These are phyloP conservation scores for Schizopygopsis malacanthus DNA, from an alignment of 2,797 vertebrate genomes.

Conservation along the genomic window DNA sequence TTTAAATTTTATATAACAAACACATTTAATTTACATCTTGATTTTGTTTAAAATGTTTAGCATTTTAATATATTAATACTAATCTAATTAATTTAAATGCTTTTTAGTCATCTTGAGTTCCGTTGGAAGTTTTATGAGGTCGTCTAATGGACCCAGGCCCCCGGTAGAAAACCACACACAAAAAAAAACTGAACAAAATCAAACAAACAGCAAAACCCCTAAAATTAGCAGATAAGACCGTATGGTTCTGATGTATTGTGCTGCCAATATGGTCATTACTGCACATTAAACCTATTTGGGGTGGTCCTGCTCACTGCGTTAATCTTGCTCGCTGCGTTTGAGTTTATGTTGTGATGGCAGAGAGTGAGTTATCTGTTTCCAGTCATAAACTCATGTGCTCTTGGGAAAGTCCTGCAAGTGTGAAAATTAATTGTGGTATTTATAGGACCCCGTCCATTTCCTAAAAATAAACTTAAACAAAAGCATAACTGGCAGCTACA, in stretches of 20 bases:
- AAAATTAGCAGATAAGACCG: background rate
- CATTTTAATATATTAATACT: background rate
- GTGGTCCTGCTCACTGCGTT: background rate
- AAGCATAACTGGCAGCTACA: conserved; percentile 62
- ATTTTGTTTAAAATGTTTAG: background rate
- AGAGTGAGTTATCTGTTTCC: background rate
- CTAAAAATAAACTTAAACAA: conserved; percentile 75
- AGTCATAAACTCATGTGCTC: conserved; percentile 12
- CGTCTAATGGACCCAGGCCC: background rate
- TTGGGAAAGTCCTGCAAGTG: conserved; percentile 30
- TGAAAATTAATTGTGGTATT: conserved; percentile 46
- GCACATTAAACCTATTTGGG: background rate
- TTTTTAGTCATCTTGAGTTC: background rate
- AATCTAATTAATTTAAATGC: background rate
- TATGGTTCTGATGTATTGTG: background rate
- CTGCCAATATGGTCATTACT: background rate
- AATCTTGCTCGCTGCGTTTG: background rate
- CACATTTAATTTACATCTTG: background rate
- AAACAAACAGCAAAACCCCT: background rate
- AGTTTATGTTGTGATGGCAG: background rate
- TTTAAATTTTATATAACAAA: background rate
- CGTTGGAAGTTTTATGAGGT: background rate
- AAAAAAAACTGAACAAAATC: background rate
- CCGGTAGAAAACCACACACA: background rate
- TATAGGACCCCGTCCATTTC: conserved; percentile 41